Conservation (phyloP, 2,113 vertebrate species). For the Strix aluco region DNA sequence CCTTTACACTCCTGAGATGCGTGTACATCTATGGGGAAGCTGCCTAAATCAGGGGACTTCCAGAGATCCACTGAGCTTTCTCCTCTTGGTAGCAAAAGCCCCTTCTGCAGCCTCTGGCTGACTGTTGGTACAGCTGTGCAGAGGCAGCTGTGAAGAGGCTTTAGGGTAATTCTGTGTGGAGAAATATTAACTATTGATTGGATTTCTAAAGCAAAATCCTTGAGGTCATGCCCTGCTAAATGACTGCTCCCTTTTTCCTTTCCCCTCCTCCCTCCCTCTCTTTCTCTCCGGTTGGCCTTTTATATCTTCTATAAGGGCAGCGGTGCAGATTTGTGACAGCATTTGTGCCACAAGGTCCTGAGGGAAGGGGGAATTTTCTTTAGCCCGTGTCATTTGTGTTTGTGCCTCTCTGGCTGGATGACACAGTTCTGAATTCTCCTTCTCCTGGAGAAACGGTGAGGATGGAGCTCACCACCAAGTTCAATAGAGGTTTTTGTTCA, state of each 20-base stretch:
- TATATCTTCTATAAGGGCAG: not conserved
- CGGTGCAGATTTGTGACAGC: not conserved
- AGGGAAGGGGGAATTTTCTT: not conserved
- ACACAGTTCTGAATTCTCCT: not conserved
- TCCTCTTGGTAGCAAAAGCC: not conserved
- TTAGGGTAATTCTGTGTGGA: not conserved
- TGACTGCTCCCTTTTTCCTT: not conserved
- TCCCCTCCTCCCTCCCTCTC: not conserved
- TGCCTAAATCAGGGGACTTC: not conserved
- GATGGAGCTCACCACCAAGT: not conserved
- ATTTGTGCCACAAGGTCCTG: not conserved
- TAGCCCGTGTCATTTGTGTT: not conserved
- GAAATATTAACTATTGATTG: not conserved
- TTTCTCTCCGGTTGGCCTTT: not conserved
- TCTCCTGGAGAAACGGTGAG: not conserved
- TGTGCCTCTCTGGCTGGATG: not conserved
- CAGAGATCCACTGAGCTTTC: not conserved
- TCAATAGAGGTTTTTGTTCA: not conserved
- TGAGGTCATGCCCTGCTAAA: not conserved
- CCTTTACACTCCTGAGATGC: not conserved
- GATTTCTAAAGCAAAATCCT: conserved; percentile 1
- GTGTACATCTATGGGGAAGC: not conserved
- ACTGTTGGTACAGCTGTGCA: not conserved
- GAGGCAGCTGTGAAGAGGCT: not conserved
- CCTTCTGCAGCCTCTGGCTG: not conserved